These are phyloP conservation scores for Kradibia gibbosae DNA, from an alignment of 1,140 invertebrate genomes.

Conservation along the genomic window DNA sequence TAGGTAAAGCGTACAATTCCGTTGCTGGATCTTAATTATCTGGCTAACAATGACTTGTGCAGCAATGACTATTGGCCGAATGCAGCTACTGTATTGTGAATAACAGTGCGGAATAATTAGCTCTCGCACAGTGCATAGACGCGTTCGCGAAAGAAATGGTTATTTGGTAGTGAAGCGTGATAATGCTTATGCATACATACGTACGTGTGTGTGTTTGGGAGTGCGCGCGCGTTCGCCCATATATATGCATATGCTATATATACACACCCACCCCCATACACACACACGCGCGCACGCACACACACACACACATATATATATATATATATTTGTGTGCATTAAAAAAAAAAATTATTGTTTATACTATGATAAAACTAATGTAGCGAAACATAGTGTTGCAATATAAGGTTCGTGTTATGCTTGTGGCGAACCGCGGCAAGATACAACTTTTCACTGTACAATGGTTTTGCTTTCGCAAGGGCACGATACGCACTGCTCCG, in stretches of 20 bases:
- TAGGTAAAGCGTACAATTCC: neutral
- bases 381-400: neutral
- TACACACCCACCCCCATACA: too few species aligned
- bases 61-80: neutral
- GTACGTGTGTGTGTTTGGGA: too few species aligned
- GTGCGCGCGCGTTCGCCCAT: too few species aligned
- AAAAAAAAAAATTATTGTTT: neutral
- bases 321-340: too few species aligned
- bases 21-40: neutral
- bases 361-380: neutral
- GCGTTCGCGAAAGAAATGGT: neutral
- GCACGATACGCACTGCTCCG: neutral
- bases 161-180: neutral
- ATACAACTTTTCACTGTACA: neutral
- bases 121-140: neutral
- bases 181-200: neutral
- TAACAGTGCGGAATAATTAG: neutral
- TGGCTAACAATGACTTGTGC: neutral
- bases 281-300: too few species aligned
- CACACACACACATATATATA: too few species aligned
- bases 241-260: too few species aligned
- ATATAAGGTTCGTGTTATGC: constrained; percentile 1
- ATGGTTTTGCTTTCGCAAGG: constrained; percentile 12
- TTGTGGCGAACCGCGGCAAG: neutral
- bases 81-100: neutral